A percentile compares a stretch with the other conserved stretches of the same genome.
These are phyloP conservation scores for Hippopotamus amphibius DNA, from an alignment of 2,113 vertebrate species.

Conservation along the genomic window DNA sequence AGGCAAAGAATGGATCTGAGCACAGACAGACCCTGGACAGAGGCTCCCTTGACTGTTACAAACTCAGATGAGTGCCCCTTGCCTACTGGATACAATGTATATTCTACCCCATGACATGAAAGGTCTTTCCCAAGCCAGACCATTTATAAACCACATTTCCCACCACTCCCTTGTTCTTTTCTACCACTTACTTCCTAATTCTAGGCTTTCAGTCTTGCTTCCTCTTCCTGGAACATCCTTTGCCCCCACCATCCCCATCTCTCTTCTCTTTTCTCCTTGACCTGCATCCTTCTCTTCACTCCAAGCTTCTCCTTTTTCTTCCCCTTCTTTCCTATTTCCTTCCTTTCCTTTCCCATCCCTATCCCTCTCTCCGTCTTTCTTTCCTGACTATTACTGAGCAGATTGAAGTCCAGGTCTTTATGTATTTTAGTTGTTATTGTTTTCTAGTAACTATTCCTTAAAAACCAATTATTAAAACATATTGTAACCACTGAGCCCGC, in stretches of 20 bases:
- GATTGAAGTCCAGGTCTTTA: background rate
- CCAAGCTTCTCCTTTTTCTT: background rate
- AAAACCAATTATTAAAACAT: background rate
- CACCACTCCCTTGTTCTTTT: background rate
- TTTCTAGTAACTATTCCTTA: conserved; percentile 14
- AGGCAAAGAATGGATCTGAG: background rate
- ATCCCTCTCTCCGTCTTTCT: background rate
- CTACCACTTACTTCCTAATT: background rate
- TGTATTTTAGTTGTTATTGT: background rate
- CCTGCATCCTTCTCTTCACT: background rate
- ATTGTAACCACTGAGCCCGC: background rate
- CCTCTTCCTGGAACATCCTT: background rate
- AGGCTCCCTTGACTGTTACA: rapidly evolving
- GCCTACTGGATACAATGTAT: background rate
- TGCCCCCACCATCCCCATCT: background rate
- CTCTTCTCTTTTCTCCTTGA: background rate
- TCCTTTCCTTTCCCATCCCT: background rate
- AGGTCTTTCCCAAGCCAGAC: background rate
- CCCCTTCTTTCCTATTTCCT: background rate
- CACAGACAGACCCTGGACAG: background rate
- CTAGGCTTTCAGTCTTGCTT: background rate
- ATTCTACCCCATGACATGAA: background rate
- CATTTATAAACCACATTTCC: background rate
- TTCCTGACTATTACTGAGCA: background rate
- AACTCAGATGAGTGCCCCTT: background rate